A percentile compares a stretch with the other conserved stretches of the same genome.
Conservation (phyloP, 2,797 vertebrate species). For the Ctenopoma kingsleyae region DNA sequence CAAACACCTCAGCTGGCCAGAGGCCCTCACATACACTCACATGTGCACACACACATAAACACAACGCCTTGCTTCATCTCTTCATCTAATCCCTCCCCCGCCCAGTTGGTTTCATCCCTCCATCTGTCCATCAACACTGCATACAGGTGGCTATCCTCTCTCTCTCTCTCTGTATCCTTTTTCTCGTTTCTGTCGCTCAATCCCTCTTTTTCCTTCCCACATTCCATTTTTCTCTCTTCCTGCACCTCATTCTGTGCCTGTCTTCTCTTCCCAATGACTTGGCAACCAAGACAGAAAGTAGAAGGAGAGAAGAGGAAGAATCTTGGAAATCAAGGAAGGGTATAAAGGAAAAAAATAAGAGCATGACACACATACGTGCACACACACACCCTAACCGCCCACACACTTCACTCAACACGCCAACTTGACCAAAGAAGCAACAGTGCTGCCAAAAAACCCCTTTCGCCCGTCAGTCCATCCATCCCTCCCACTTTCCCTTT, state of each 20-base stretch:
- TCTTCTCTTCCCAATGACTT: conserved; percentile 17
- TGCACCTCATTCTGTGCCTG: conserved; percentile 19
- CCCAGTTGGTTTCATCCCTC: conserved; percentile 73
- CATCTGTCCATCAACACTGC: conserved; percentile 75
- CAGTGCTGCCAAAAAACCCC: conserved; percentile 50
- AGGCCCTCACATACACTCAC: conserved; percentile 57
- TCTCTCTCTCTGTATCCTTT: conserved; percentile 6
- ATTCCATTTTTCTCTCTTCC: conserved; percentile 18
- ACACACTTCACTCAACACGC: conserved; percentile 26
- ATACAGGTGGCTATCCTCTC: conserved; percentile 73
- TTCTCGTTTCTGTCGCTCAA: background rate
- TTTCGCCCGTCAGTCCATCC: conserved; percentile 29
- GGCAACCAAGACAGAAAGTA: conserved; percentile 13
- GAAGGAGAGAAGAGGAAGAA: background rate
- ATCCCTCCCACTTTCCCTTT: conserved; percentile 28
- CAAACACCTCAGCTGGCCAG: conserved; percentile 78
- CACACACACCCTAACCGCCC: conserved; percentile 1
- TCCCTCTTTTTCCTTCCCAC: conserved; percentile 16
- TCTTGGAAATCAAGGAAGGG: background rate
- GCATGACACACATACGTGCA: conserved; percentile 37
- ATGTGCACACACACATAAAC: conserved; percentile 39
- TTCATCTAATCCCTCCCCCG: conserved; percentile 73
- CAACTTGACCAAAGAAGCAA: conserved; percentile 44
- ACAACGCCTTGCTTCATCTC: conserved; percentile 66
- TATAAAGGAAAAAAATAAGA: conserved; percentile 27